Evolutionary conservation across 2,113 vertebrate genomes (phyloP), one percentile per base, ranked within the genome.

Genomic region (Macrotis lagotis): DNA sequence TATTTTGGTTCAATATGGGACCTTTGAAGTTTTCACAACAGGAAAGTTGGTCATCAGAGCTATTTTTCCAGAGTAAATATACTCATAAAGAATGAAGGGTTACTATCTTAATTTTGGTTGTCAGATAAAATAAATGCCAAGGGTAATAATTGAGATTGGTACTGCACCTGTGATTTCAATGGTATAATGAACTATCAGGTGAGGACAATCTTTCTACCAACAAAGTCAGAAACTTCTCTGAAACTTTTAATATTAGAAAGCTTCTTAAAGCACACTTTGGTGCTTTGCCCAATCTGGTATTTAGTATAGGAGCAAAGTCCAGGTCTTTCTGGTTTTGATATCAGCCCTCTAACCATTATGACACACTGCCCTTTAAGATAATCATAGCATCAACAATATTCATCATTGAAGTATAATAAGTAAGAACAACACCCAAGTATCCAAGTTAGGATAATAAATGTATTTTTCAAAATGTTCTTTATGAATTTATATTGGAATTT

Each of bases 391-490:
- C n/a, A 83, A 83, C 7, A 44, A 83, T 44, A 83, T 14, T 83
- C 16, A 66, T 66, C 31, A 44, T 8, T 44, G 66, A 83, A 22
- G n/a, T 83, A 83, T 44, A 83, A 83, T 16, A 83, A 83, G n/a
- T 83, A 83, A 44, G 66, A 83, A 83, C 37, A 83, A 83, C 7
- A 24, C 44, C 19, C 16, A 83, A 22, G 66, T 83, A 83, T 83
- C 19, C 19, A 83, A 92, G 7, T 9, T 92, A 53, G 51, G 49
- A 3, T 94, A 96, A 95, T 93, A 96, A 96, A 89, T 88, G 94
- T 95, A 97, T 92, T 49, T 95, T 94, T 51, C 91, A 96, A 98
- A 90, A 97, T 90, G 51, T 95, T 97, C 95, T 95, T 94, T 96
- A 90, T 96, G 90, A 10, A 94, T 96, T 94, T 96, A 51, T 96